A percentile compares a stretch with the other conserved stretches of the same genome.
phyloP scores from a whole-genome alignment of 2,888 invertebrate species.

The Orthosia incerta region DNA sequence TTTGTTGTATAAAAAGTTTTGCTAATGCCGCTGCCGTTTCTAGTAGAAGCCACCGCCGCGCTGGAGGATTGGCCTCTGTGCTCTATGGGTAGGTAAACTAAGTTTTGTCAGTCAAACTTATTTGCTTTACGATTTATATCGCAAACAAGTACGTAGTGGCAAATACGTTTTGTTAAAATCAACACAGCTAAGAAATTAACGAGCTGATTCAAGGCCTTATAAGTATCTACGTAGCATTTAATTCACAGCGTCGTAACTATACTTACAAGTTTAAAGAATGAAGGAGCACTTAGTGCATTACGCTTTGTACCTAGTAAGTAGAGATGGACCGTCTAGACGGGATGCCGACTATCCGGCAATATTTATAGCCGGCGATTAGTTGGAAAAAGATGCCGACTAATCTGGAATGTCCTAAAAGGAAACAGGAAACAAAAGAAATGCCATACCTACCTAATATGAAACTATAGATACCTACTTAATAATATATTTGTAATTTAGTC shows the following conservation, averaged over 20 bases:
- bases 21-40: too few species aligned
- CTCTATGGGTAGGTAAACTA: constrained; percentile 12
- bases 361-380: background rate
- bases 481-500: too few species aligned
- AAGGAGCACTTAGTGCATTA: constrained; percentile 6
- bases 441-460: too few species aligned
- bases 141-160: constrained; percentile 34
- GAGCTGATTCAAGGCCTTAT: constrained; percentile 36
- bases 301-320: background rate
- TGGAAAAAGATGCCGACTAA: too few species aligned
- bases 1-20: too few species aligned
- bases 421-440: too few species aligned
- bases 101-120: constrained; percentile 31
- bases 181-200: constrained; percentile 34
- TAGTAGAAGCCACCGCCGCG: too few species aligned
- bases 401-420: too few species aligned
- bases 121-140: constrained; percentile 30
- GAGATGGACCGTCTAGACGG: background rate
- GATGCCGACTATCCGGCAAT: background rate
- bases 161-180: constrained; percentile 20
- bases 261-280: background rate
- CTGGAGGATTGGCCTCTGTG: background rate
- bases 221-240: background rate
- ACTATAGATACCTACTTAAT: too few species aligned
- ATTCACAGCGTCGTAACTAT: background rate